These are phyloP conservation scores for Zygogramma bicolorata DNA, from an alignment of 2,888 invertebrate species.

Conservation along the genomic window DNA sequence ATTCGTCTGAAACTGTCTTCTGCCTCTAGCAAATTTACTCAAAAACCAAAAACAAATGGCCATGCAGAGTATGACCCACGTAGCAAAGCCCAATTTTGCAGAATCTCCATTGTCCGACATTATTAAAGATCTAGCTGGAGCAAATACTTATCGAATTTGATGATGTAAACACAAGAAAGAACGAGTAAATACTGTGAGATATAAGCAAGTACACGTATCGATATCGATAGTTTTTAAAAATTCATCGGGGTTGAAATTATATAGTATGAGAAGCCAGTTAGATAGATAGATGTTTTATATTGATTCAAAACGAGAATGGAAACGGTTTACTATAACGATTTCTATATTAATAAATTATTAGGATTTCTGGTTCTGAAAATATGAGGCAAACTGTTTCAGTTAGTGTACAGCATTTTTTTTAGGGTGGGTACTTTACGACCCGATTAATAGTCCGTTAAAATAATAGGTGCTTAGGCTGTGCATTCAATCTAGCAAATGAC, in stretches of 20 bases:
- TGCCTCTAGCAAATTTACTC: conserved; percentile 57
- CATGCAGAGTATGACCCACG: conserved; percentile 58
- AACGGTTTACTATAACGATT: too few relatives aligned
- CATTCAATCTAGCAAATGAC: too few relatives aligned
- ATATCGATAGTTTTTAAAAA: conserved; percentile 19
- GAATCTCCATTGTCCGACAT: conserved; percentile 14
- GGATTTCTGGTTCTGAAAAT: too few relatives aligned
- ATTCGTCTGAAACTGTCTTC: conserved; percentile 59
- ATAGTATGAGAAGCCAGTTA: neutral
- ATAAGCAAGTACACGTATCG: conserved; percentile 8
- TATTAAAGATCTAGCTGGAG: neutral
- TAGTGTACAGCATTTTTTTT: too few relatives aligned
- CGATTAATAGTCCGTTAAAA: too few relatives aligned
- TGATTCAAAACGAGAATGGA: too few relatives aligned
- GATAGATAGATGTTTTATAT: neutral
- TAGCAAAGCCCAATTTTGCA: conserved; percentile 50
- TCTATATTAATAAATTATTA: too few relatives aligned
- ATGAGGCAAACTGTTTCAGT: too few relatives aligned
- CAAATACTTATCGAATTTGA: neutral
- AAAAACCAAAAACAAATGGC: conserved; percentile 59
- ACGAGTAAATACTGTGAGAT: neutral
- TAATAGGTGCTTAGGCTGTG: too few relatives aligned
- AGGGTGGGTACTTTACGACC: too few relatives aligned
- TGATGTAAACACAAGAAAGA: neutral
- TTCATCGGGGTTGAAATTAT: conserved; percentile 9